phyloP scores from a whole-genome alignment of 2,797 vertebrate species.

The Meda fulgida region DNA sequence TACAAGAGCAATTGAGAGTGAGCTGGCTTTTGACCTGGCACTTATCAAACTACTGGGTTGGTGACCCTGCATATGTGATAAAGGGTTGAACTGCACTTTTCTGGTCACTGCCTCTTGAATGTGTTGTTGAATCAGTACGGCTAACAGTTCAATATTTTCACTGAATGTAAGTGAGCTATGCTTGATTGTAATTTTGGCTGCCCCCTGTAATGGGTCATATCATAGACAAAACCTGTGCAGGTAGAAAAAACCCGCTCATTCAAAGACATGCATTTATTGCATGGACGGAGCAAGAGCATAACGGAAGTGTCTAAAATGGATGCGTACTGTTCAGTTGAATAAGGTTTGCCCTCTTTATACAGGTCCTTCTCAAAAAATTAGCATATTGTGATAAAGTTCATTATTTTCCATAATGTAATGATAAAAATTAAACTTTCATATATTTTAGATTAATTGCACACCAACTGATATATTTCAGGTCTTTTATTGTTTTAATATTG shows the following conservation, averaged over 20 bases:
- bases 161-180: neutral
- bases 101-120: neutral
- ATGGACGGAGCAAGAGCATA: neutral
- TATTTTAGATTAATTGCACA: too few relatives aligned
- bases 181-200: neutral
- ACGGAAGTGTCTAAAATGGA: too few relatives aligned
- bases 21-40: neutral
- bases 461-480: too few relatives aligned
- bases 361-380: too few relatives aligned
- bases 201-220: neutral
- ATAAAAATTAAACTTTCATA: too few relatives aligned
- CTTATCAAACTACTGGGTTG: too few relatives aligned
- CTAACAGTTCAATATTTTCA: neutral
- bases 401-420: too few relatives aligned
- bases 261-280: neutral
- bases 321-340: too few relatives aligned
- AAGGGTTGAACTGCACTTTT: neutral
- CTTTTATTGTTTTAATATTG: too few relatives aligned
- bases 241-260: neutral
- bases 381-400: too few relatives aligned
- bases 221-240: neutral
- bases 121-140: neutral
- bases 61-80: neutral
- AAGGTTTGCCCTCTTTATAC: neutral
- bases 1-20: neutral